Conservation (phyloP, 2,888 invertebrate species). For the Calameuta idolon region DNA sequence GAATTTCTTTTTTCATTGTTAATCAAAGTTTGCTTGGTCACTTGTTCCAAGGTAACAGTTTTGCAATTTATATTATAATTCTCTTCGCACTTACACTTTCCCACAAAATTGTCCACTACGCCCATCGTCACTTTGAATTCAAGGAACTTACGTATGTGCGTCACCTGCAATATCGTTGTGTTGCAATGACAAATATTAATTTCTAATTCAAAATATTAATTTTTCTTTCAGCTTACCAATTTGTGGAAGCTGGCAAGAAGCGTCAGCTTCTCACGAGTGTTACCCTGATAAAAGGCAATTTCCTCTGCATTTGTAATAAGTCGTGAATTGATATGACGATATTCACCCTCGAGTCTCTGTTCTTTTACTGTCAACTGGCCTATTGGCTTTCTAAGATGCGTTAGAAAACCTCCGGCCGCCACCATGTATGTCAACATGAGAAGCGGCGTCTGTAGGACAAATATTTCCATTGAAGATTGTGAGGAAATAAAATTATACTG, state of each 20-base stretch:
- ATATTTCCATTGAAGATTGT: conserved; percentile 11
- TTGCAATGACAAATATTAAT: background rate
- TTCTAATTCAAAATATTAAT: background rate
- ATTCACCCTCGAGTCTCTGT: conserved; percentile 98
- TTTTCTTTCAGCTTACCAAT: conserved; percentile 67
- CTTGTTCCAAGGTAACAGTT: background rate
- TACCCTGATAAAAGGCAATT: conserved; percentile 86
- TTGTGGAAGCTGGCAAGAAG: conserved; percentile 90
- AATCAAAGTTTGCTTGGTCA: background rate
- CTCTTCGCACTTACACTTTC: conserved; percentile 82
- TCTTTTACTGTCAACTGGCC: conserved; percentile 89
- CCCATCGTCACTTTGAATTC: conserved; percentile 94
- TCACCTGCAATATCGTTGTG: conserved; percentile 72
- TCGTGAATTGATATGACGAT: conserved; percentile 95
- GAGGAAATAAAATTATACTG: background rate
- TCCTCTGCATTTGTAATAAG: conserved; percentile 98
- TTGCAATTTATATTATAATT: conserved; percentile 7
- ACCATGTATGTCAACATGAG: conserved; percentile 90
- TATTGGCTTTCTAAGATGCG: conserved; percentile 88
- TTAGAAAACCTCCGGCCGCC: conserved; percentile 87
- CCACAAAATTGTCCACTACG: conserved; percentile 94
- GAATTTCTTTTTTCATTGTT: background rate
- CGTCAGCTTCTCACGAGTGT: conserved; percentile 88
- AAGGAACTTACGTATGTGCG: conserved; percentile 87
- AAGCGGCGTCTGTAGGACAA: conserved; percentile 81